Conservation (phyloP, 2,113 vertebrate species). For the Entomyzon cyanotis region DNA sequence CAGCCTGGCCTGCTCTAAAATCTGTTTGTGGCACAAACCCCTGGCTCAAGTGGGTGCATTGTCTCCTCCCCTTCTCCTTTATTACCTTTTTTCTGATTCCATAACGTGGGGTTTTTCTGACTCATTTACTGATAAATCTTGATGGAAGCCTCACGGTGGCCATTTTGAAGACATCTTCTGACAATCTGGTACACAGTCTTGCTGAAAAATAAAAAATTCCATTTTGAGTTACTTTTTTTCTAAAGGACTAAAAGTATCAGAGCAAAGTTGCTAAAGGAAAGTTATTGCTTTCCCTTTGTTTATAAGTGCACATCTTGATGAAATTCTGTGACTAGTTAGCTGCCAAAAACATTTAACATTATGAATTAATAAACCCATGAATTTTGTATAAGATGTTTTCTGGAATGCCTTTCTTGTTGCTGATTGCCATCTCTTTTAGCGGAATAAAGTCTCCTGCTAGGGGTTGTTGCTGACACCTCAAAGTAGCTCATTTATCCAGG, state of each 20-base stretch:
- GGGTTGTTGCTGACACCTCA: not conserved
- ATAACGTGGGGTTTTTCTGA: rapidly evolving
- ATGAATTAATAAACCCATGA: constrained; percentile 36
- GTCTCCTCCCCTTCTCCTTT: not conserved
- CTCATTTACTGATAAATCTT: not conserved
- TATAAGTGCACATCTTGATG: not conserved
- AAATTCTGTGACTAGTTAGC: not conserved
- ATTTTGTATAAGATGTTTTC: constrained; percentile 31
- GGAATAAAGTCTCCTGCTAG: not conserved
- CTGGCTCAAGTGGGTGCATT: rapidly evolving
- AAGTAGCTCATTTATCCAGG: constrained; percentile 12
- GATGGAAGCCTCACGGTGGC: not conserved
- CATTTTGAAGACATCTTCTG: not conserved
- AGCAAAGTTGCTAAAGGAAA: not conserved
- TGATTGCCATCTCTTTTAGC: constrained; percentile 15
- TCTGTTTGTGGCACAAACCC: not conserved
- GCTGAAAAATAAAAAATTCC: not conserved
- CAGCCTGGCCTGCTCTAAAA: not conserved
- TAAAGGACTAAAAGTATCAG: not conserved
- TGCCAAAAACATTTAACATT: constrained; percentile 16
- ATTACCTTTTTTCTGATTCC: not conserved
- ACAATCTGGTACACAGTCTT: not conserved
- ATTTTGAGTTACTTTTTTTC: not conserved
- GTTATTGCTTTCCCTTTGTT: not conserved
- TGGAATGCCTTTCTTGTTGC: not conserved